Percentiles rank a stretch among this genome's conserved stretches.
These are phyloP conservation scores for Euglossa dilemma DNA, from an alignment of 1,140 invertebrate genomes.

Conservation along the genomic window DNA sequence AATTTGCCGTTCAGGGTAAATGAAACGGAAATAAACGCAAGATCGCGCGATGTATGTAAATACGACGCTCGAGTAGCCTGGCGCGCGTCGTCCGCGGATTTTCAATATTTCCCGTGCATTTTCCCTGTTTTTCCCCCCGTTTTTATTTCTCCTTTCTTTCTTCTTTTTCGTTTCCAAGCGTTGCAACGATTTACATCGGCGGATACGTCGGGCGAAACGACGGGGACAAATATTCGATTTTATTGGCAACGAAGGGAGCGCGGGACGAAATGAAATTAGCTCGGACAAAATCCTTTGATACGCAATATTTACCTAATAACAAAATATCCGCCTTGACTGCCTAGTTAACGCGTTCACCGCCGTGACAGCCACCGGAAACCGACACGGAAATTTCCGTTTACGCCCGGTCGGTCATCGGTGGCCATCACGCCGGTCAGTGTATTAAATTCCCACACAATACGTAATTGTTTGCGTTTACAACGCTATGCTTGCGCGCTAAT, in stretches of 20 bases:
- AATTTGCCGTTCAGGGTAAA: not conserved
- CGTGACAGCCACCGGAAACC: not conserved
- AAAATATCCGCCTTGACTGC: not conserved
- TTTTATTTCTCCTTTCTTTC: not conserved
- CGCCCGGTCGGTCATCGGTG: not conserved
- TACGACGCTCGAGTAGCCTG: not conserved
- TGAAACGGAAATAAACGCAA: not conserved
- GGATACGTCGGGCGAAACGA: not conserved
- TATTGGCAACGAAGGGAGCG: not conserved
- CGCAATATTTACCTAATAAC: not conserved
- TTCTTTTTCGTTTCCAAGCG: not conserved
- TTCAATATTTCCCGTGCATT: not conserved
- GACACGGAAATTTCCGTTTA: conserved; percentile 1
- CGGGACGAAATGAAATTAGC: not conserved
- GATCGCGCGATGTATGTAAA: not conserved
- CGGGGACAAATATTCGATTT: not conserved
- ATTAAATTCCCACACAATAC: not conserved
- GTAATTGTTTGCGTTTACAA: not conserved
- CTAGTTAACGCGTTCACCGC: conserved; percentile 2
- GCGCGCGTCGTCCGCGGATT: not conserved
- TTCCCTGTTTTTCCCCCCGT: not conserved
- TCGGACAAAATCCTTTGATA: not conserved
- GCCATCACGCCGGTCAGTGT: not conserved
- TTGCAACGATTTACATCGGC: not conserved
- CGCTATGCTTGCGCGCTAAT: not conserved